These are phyloP conservation scores for Bombus cullumanus DNA, from an alignment of 1,140 invertebrate species.

Conservation along the genomic window DNA sequence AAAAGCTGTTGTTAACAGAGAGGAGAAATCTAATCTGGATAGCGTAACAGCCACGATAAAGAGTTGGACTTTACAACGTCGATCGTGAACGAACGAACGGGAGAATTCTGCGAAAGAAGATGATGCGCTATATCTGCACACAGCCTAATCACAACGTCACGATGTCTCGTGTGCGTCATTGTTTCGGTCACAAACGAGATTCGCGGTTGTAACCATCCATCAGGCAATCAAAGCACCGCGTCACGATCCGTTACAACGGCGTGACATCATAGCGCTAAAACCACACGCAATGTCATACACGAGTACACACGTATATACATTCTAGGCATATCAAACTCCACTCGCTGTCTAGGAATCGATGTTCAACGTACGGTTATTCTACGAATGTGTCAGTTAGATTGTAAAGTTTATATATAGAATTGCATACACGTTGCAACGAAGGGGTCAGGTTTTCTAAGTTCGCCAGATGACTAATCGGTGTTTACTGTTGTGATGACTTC, in stretches of 20 bases:
- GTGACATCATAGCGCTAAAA: slow-evolving; percentile 71
- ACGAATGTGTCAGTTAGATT: not conserved
- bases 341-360: slow-evolving; percentile 32
- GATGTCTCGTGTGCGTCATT: slow-evolving; percentile 52
- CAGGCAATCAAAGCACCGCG: slow-evolving; percentile 61
- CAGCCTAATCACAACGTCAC: slow-evolving; percentile 51
- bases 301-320: not conserved
- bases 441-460: slow-evolving; percentile 43
- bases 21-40: not conserved
- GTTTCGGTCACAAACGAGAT: slow-evolving; percentile 59
- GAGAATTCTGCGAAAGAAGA: slow-evolving; percentile 6
- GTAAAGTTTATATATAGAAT: not conserved
- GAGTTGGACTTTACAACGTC: not conserved
- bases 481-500: slow-evolving; percentile 62
- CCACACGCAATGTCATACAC: slow-evolving; percentile 52
- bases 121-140: not conserved
- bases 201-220: slow-evolving; percentile 52
- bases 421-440: not conserved
- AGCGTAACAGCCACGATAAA: not conserved
- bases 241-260: slow-evolving; percentile 71
- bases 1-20: not conserved
- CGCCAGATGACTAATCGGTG: slow-evolving; percentile 60
- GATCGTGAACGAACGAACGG: not conserved
- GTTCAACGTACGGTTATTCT: not conserved
- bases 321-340: slow-evolving; percentile 18